Evolutionary conservation across 2,113 vertebrate genomes (phyloP), one percentile per base, ranked within the genome.

Genomic region (Bettongia penicillata): DNA sequence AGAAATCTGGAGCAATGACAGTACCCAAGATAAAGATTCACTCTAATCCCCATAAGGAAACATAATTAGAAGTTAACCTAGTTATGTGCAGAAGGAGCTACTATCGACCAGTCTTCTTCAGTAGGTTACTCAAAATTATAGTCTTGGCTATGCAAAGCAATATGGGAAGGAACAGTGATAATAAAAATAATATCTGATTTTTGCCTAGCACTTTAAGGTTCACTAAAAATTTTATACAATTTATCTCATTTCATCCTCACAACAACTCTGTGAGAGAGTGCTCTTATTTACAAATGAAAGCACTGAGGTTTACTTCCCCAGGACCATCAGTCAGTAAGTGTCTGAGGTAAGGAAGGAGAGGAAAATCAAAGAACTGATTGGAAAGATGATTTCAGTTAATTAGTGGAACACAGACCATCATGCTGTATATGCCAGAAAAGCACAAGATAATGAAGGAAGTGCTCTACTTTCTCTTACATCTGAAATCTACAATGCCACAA

Each of bases 401-500:
- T 96, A 94, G 91, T 93, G 84, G 53, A 95, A n/a, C 51, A 96
- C 90, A 90, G 89, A 92, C 96, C 95, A 96, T 97, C 97, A 94
- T 25, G 8, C 89, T 52, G 53, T 28, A 1, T 91, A 95, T 96
- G 49, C 95, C 96, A 94, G 94, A 97, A 94, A 98, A 97, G 96
- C 90, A 96, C 50, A 92, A 96, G 92, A 95, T 94, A 92, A 91
- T 49, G 95, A 94, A 8, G 0, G 90, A 97, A 97, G 95, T 94
- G 92, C 51, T 95, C 94, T 96, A 97, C 53, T 93, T 96, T 95
- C 68, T 95, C 51, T 96, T 93, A 26, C 1, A 96, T 94, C 96
- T 97, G 97, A 97, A 97, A 97, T 95, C 95, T 94, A 95, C 96
- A 97, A 97, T 97, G 93, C 93, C 95, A 94, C 93, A 97, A 96